Evolutionary conservation across 2,888 invertebrate species (phyloP).

Genomic region (Ctenicera cuprea): DNA sequence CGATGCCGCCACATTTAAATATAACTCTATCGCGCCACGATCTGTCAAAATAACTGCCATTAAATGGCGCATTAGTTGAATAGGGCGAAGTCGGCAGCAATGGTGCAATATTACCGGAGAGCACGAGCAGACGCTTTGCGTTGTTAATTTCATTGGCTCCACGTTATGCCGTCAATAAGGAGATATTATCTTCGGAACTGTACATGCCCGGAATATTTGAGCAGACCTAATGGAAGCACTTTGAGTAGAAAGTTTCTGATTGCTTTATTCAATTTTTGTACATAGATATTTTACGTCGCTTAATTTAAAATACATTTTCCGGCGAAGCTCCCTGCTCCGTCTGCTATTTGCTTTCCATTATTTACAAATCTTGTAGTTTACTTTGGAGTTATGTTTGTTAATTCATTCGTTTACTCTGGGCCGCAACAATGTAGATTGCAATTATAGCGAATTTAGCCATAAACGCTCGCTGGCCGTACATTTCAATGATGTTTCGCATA

Average conservation of each 20-base stretch:
- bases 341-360: constrained; percentile 40
- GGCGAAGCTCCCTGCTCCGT: not conserved
- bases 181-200: constrained; percentile 54
- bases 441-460: constrained; percentile 17
- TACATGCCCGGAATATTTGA: constrained; percentile 52
- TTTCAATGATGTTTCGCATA: constrained; percentile 14
- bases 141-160: constrained; percentile 55
- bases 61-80: constrained; percentile 47
- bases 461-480: constrained; percentile 8
- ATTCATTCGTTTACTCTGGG: constrained; percentile 24
- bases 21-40: constrained; percentile 40
- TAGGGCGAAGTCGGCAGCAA: constrained; percentile 32
- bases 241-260: constrained; percentile 51
- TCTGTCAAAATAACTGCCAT: constrained; percentile 50
- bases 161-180: constrained; percentile 53
- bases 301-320: constrained; percentile 46
- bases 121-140: constrained; percentile 45
- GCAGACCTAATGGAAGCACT: constrained; percentile 50
- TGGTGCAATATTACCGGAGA: constrained; percentile 40
- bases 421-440: not conserved
- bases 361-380: constrained; percentile 32
- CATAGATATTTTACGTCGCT: constrained; percentile 43
- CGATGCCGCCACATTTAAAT: constrained; percentile 40
- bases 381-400: constrained; percentile 30
- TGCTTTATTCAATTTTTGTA: constrained; percentile 51